These are phyloP conservation scores for Penelope pileata DNA, from an alignment of 2,113 vertebrate genomes.

Conservation along the genomic window DNA sequence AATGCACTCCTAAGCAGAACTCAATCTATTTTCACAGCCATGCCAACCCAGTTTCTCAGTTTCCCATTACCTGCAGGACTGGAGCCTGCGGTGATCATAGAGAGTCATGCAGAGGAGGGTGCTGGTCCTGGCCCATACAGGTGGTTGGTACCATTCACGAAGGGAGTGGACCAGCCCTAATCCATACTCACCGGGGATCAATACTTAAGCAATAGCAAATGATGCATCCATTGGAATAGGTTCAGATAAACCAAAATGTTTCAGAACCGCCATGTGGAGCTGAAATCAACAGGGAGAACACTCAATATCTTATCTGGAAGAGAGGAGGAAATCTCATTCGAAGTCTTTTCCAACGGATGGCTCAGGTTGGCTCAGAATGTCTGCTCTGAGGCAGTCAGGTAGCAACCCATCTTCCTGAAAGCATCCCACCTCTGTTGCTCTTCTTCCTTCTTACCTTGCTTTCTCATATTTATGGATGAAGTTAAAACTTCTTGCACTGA, in stretches of 20 bases:
- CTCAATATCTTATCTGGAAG: not conserved
- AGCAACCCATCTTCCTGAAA: not conserved
- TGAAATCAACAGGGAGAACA: not conserved
- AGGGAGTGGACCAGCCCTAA: not conserved
- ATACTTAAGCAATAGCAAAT: not conserved
- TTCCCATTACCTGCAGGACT: not conserved
- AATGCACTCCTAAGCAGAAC: not conserved
- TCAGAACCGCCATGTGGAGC: not conserved
- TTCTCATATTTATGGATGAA: not conserved
- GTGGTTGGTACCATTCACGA: not conserved
- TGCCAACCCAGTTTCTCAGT: not conserved
- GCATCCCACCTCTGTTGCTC: not conserved
- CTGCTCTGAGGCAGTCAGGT: not conserved
- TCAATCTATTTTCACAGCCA: not conserved
- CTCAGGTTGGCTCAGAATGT: not conserved
- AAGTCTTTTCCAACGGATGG: not conserved
- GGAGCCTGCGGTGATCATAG: not conserved
- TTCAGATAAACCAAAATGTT: not conserved
- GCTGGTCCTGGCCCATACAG: not conserved
- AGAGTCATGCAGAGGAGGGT: not conserved
- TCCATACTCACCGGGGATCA: not conserved
- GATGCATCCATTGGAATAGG: not conserved
- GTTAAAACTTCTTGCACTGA: not conserved
- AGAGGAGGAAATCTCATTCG: not conserved
- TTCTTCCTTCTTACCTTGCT: not conserved